These are phyloP conservation scores for Drosophila trapezifrons DNA, from an alignment of 1,140 invertebrate genomes.

Conservation along the genomic window DNA sequence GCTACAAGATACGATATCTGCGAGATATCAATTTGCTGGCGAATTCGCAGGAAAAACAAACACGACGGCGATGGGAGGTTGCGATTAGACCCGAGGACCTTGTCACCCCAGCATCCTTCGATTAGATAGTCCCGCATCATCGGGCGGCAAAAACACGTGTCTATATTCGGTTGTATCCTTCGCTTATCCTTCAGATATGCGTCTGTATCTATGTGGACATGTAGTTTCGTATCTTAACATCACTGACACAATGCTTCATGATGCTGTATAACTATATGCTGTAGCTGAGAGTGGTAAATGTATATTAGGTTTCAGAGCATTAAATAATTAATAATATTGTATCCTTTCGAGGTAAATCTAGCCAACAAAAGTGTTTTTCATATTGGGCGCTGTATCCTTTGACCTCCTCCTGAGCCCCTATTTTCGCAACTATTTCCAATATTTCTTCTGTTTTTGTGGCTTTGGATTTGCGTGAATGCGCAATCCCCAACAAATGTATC, in stretches of 20 bases:
- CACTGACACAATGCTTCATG: not conserved
- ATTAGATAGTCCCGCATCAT: slow-evolving; percentile 46
- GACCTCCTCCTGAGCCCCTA: not conserved
- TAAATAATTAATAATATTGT: not conserved
- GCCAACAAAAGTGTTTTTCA: not conserved
- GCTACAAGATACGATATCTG: slow-evolving; percentile 51
- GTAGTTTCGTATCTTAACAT: not conserved
- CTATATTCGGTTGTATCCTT: not conserved
- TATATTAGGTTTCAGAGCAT: not conserved
- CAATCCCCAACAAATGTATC: slow-evolving; percentile 5
- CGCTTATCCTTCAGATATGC: not conserved
- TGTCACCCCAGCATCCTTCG: slow-evolving; percentile 19
- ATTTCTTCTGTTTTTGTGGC: not conserved
- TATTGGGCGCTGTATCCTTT: not conserved
- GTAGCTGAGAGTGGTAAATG: not conserved
- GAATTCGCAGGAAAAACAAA: slow-evolving; percentile 39
- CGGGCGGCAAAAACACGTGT: slow-evolving; percentile 1
- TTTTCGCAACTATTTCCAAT: slow-evolving; percentile 1
- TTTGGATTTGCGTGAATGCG: slow-evolving; percentile 3
- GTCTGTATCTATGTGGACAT: slow-evolving; percentile 7
- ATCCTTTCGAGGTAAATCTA: too few species aligned
- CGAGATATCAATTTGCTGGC: slow-evolving; percentile 39
- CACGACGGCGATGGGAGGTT: slow-evolving; percentile 8
- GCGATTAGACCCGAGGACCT: slow-evolving; percentile 8
- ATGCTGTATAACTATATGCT: too few species aligned